Conservation (phyloP, 2,888 invertebrate species). For the Azorinus chamasolen region DNA sequence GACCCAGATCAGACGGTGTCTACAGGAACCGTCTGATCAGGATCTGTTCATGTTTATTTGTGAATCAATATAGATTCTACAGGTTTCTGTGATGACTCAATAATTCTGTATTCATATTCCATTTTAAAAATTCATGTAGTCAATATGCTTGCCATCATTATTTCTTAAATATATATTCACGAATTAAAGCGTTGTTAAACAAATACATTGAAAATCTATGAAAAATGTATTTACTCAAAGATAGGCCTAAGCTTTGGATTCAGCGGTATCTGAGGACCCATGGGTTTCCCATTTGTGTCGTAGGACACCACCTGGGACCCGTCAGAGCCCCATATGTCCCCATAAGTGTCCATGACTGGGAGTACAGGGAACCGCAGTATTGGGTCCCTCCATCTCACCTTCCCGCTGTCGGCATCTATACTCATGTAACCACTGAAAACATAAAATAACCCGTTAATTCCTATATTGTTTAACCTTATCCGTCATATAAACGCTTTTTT, state of each 20-base stretch:
- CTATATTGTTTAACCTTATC: not conserved
- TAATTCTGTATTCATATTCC: no score
- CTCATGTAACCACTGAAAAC: constrained; percentile 13
- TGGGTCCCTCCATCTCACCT: constrained; percentile 63
- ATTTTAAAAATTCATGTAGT: no score
- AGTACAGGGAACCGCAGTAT: constrained; percentile 68
- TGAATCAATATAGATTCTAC: no score
- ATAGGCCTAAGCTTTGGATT: constrained; percentile 44
- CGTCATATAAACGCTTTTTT: not conserved
- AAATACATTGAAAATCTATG: no score
- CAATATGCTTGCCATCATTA: no score
- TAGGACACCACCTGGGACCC: constrained; percentile 67
- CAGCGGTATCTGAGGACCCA: constrained; percentile 56
- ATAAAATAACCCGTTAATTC: not conserved
- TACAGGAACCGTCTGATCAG: no score
- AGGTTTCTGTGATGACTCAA: no score
- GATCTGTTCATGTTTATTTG: no score
- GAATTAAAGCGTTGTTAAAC: no score
- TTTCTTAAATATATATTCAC: no score
- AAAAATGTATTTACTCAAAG: constrained; percentile 33
- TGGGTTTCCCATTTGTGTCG: constrained; percentile 58
- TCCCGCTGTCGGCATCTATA: constrained; percentile 47
- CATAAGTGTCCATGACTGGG: constrained; percentile 71
- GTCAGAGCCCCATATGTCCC: constrained; percentile 74
- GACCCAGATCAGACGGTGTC: no score